Evolutionary conservation across 2,888 invertebrate genomes (phyloP).

Genomic region (Lobophora halterata): DNA sequence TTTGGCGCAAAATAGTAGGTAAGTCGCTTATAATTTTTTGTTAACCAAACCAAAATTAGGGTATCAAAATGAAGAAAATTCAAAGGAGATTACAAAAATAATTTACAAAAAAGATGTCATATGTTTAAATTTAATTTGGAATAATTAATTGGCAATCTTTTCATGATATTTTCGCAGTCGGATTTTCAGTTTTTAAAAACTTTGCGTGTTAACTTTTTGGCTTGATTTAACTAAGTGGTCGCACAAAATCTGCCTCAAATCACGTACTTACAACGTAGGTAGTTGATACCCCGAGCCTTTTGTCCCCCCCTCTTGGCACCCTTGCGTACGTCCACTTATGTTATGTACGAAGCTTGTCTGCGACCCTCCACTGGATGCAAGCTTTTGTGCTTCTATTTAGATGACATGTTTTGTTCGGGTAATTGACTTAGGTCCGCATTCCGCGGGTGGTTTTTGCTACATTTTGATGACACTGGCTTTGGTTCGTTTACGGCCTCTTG

Average conservation of each 20-base stretch:
- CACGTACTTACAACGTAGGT: conserved; percentile 22
- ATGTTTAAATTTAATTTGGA: too few species aligned
- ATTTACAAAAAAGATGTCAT: too few species aligned
- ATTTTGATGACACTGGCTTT: conserved; percentile 24
- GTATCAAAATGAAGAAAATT: too few species aligned
- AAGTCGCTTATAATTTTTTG: too few species aligned
- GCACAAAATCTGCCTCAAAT: conserved; percentile 13
- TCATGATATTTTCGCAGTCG: too few species aligned
- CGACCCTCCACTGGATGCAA: conserved; percentile 14
- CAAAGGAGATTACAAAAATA: too few species aligned
- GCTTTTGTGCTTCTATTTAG: conserved; percentile 39
- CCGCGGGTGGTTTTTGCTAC: conserved; percentile 24
- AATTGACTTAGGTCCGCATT: conserved; percentile 42
- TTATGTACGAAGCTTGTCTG: conserved; percentile 4
- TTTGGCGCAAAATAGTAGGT: too few species aligned
- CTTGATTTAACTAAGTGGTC: conserved; percentile 20
- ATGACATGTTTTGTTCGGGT: conserved; percentile 42
- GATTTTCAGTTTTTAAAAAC: too few species aligned
- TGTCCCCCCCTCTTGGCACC: conserved; percentile 16
- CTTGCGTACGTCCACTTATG: conserved; percentile 18
- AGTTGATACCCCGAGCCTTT: conserved; percentile 16
- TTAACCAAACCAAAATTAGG: too few species aligned
- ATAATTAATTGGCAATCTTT: too few species aligned
- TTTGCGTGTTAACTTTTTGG: too few species aligned
- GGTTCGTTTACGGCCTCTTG: conserved; percentile 19